These are phyloP conservation scores for Laothoe populi DNA, from an alignment of 2,888 invertebrate species.

Conservation along the genomic window DNA sequence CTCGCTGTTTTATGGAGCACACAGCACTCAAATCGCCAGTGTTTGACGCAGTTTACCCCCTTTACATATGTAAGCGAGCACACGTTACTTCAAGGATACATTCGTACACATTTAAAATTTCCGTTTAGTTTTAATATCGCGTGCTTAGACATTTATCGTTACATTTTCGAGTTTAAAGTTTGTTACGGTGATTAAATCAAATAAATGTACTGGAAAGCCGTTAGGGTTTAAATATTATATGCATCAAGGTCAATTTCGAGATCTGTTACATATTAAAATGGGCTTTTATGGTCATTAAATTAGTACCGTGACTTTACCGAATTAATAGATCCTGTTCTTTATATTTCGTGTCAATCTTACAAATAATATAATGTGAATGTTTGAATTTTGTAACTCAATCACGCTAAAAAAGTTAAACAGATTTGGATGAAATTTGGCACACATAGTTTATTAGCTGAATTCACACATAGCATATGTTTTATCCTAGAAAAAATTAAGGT, in stretches of 20 bases:
- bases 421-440: too few species aligned
- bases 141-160: constrained; percentile 4
- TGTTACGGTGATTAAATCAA: background rate
- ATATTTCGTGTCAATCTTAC: background rate
- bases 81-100: too few species aligned
- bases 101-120: too few species aligned
- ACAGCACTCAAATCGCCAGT: too few species aligned
- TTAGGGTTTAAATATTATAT: background rate
- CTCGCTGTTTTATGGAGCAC: too few species aligned
- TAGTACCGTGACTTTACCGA: background rate
- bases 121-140: constrained; percentile 9
- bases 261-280: constrained; percentile 3
- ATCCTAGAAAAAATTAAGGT: too few species aligned
- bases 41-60: too few species aligned
- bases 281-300: background rate
- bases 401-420: too few species aligned
- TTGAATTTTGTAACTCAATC: background rate
- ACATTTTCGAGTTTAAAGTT: background rate
- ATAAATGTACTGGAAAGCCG: constrained; percentile 18
- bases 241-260: background rate
- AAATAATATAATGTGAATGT: background rate
- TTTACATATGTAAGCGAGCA: too few species aligned
- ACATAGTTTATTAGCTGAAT: too few species aligned
- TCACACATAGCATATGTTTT: too few species aligned
- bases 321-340: background rate